These are phyloP conservation scores for Falco rusticolus DNA, from an alignment of 2,797 vertebrate genomes.

Conservation along the genomic window DNA sequence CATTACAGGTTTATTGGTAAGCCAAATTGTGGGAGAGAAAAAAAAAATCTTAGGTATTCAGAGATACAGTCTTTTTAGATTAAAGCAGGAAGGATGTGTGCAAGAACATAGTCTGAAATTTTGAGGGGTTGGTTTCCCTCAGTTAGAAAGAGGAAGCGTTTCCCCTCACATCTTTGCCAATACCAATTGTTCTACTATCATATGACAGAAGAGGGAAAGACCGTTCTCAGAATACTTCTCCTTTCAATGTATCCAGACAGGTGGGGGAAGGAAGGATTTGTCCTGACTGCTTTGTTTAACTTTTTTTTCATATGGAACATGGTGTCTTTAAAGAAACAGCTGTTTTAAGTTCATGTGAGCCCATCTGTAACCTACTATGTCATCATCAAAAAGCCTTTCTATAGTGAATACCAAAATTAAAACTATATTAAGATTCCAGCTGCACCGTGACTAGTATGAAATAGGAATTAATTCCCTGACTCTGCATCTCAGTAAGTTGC, in stretches of 20 bases:
- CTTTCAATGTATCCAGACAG: neutral
- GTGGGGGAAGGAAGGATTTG: neutral
- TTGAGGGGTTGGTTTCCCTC: neutral
- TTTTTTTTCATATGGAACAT: neutral
- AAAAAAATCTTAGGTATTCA: neutral
- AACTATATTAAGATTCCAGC: neutral
- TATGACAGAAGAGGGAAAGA: neutral
- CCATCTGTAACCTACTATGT: neutral
- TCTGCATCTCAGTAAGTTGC: neutral
- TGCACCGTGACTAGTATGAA: neutral
- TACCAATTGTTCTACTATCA: neutral
- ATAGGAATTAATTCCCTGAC: neutral
- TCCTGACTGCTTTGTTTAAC: neutral
- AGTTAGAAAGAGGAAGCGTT: neutral
- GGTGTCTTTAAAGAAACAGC: neutral
- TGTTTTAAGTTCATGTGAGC: neutral
- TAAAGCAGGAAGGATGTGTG: neutral
- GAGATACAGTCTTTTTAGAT: neutral
- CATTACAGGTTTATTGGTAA: neutral
- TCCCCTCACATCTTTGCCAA: neutral
- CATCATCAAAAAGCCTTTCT: neutral
- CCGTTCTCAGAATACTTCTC: neutral
- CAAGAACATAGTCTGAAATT: neutral
- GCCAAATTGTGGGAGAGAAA: rapidly evolving
- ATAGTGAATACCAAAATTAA: neutral